Evolutionary conservation across 2,888 invertebrate species (phyloP), one percentile per base, ranked within the genome.

Genomic region (Frankliniella intonsa): DNA sequence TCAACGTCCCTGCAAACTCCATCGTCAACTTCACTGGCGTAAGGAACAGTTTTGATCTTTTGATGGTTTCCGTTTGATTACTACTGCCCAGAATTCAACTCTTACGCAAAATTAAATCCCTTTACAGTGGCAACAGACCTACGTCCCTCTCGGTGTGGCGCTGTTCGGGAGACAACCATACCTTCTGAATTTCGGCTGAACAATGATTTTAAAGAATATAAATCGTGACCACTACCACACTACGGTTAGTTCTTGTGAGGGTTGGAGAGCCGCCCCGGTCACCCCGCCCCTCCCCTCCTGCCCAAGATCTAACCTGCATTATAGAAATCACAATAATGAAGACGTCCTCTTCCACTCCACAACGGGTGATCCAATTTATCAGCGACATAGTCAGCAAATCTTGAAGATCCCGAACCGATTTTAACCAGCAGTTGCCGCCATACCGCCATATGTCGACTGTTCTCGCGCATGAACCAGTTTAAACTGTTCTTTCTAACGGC

Each of bases 21-120:
- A 69, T 69, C 69, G 69, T 69, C 7, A 69, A 69, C 69, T 22
- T 69, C 22, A 69, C 69, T 22, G 69, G 69, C n/a, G 69, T 69
- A 69, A 19, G 5, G 8, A n/a, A 11, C n/a, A 69, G 7, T 19
- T 22, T 69, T 22, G 5, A 69, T 22, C 11, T 69, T 69, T 69
- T 0, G 38, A 38, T 38, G 38, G 2, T 38, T 38, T 38, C 38
- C 3, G 5, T 38, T 2, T 38, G 2, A 3, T 38, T 5, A 55
- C 55, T 55, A 0, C 55, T 12, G 55, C 14, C 14, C 5, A 55
- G 14, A 14, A 19, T 14, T 14, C 5, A 38, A 38, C 38, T 38
- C 38, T 3, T 38, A 38, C 38, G 38, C 38, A 38, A 38, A 38
- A 38, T 38, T 38, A 38, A 38, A 38, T 38, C 38, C 38, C 38